phyloP scores from a whole-genome alignment of 2,888 invertebrate species.

The Chrysolina haemoptera region DNA sequence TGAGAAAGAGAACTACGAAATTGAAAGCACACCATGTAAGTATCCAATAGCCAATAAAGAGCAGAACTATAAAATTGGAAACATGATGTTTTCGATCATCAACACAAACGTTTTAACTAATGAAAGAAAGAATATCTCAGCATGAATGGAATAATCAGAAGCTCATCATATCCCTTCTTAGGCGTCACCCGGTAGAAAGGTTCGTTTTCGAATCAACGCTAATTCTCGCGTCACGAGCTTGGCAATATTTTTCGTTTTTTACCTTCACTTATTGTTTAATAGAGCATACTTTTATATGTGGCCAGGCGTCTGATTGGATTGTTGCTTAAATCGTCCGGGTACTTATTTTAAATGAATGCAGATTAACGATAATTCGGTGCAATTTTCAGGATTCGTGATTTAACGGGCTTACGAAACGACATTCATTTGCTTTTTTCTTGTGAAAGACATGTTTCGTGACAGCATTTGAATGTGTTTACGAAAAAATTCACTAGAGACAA shows the following conservation, averaged over 20 bases:
- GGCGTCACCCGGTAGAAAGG: neutral
- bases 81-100: too few relatives aligned
- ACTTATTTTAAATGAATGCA: constrained; percentile 16
- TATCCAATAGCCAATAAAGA: too few relatives aligned
- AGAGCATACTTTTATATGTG: constrained; percentile 45
- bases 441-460: neutral
- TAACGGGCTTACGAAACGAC: constrained; percentile 7
- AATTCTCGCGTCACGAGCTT: constrained; percentile 14
- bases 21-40: too few relatives aligned
- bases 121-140: too few relatives aligned
- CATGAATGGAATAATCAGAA: too few relatives aligned
- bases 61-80: too few relatives aligned
- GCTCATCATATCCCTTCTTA: too few relatives aligned
- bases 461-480: neutral
- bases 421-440: constrained; percentile 10
- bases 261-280: constrained; percentile 48
- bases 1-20: too few relatives aligned
- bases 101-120: too few relatives aligned
- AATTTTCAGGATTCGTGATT: constrained; percentile 36
- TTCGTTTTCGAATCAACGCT: neutral
- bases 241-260: constrained; percentile 33
- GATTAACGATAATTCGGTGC: constrained; percentile 28
- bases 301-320: constrained; percentile 30
- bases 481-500: neutral
- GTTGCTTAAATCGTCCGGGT: constrained; percentile 32